Percentiles rank a stretch among this genome's conserved stretches.
Conservation (phyloP, 2,888 invertebrate species). For the Dynastes hyllus region DNA sequence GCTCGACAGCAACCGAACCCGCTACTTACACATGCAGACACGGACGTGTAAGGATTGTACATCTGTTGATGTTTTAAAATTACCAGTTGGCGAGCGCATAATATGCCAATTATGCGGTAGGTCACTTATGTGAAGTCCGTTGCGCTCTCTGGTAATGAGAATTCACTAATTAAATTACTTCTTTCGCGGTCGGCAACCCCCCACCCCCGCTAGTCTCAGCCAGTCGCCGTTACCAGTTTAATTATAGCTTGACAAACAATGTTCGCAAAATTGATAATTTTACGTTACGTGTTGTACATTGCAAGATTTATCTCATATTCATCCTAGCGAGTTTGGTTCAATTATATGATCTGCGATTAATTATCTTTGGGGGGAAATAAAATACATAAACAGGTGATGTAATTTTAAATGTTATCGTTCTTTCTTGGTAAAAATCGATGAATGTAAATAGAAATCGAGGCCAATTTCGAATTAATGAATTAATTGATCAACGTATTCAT, state of each 20-base stretch:
- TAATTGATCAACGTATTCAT: too few relatives aligned
- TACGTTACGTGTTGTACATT: too few relatives aligned
- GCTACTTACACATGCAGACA: not conserved
- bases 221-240: not conserved
- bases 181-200: not conserved
- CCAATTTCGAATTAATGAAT: too few relatives aligned
- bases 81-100: conserved; percentile 2
- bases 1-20: not conserved
- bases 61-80: conserved; percentile 25
- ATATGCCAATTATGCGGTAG: conserved; percentile 16
- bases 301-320: not conserved
- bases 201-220: too few relatives aligned
- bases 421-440: too few relatives aligned
- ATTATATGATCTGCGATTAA: not conserved
- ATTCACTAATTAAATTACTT: conserved; percentile 11
- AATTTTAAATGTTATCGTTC: too few relatives aligned
- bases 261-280: not conserved
- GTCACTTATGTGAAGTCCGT: conserved; percentile 1
- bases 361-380: not conserved
- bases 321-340: not conserved
- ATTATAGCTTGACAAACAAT: conserved; percentile 7
- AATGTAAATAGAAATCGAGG: too few relatives aligned
- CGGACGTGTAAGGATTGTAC: not conserved
- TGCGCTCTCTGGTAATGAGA: not conserved
- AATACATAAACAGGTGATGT: too few relatives aligned